Percentiles rank a stretch among this genome's conserved stretches.
These are phyloP conservation scores for Nephrotoma flavescens DNA, from an alignment of 2,888 invertebrate species.

Conservation along the genomic window DNA sequence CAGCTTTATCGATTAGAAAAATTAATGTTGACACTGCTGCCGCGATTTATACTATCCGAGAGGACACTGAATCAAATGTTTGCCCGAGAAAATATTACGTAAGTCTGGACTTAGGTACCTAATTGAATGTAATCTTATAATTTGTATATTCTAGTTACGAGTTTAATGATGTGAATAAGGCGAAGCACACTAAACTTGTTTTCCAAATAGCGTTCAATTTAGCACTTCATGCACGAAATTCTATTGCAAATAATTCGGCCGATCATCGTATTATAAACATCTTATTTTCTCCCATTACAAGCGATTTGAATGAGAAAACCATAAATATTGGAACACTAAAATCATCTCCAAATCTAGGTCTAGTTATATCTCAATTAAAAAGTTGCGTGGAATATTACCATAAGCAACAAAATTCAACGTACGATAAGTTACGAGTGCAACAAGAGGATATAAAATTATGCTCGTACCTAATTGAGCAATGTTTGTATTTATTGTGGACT, in stretches of 20 bases:
- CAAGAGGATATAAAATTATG: conserved; percentile 41
- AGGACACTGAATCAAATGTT: conserved; percentile 23
- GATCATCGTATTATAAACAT: conserved; percentile 38
- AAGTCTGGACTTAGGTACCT: conserved; percentile 7
- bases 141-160: conserved; percentile 9
- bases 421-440: not conserved
- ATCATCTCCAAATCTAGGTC: conserved; percentile 34
- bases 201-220: conserved; percentile 57
- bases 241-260: conserved; percentile 39
- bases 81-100: conserved; percentile 19
- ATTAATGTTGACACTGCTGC: conserved; percentile 58
- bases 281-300: conserved; percentile 37
- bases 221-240: conserved; percentile 52
- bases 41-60: conserved; percentile 46
- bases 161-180: conserved; percentile 20
- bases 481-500: conserved; percentile 61
- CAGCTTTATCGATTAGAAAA: conserved; percentile 54
- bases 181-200: conserved; percentile 31
- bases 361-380: conserved; percentile 39
- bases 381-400: conserved; percentile 39
- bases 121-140: not conserved
- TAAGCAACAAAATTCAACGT: conserved; percentile 17
- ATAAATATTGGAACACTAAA: conserved; percentile 20
- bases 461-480: conserved; percentile 52
- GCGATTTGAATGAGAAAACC: conserved; percentile 19